Evolutionary conservation across 2,797 vertebrate species (phyloP), one percentile per base, ranked within the genome.

Genomic region (Nasua narica): DNA sequence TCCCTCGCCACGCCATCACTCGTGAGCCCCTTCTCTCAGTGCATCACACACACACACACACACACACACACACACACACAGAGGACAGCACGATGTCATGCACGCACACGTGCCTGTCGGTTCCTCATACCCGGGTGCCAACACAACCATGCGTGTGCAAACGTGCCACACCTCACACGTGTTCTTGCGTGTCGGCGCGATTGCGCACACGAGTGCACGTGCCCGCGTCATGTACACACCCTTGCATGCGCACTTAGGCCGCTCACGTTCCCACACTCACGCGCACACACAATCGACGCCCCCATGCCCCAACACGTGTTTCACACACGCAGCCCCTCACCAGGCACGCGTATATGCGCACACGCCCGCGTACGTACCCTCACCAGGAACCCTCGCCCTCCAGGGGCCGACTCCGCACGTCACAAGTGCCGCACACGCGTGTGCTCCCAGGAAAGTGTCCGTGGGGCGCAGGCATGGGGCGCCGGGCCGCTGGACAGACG

Each of bases 181-280:
- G 15, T 19, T 18, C n/a, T 3, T 1, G 8, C 11, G 2, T 3
- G 23, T 65, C 21, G 1, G 12, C 25, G 32, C 21, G 0, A 5
- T 0, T 7, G 52, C 23, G 9, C 0, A 5, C 25, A 2, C 5
- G 4, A 11, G 21, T 7, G 1, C 35, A 0, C 1, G 7, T 8
- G 23, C 32, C 5, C 18, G 1, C 48, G 72, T 48, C 12, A 7
- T 6, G 54, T 0, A 9, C 16, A 37, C 18, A 12, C 58, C 29
- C 32, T 19, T 23, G 1, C 13, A 14, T 9, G 15, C 29, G 9
- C 0, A 0, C 3, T 7, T 5, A 3, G 12, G 58, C 4, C 32
- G 10, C 3, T 29, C 4, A 2, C 21, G 5, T 54, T 43, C 58
- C 5, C 13, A 15, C 40, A 67, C n/a, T 12, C 18, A 4, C 16